Conservation (phyloP, 2,888 invertebrate genomes). For the Conomelus anceps region DNA sequence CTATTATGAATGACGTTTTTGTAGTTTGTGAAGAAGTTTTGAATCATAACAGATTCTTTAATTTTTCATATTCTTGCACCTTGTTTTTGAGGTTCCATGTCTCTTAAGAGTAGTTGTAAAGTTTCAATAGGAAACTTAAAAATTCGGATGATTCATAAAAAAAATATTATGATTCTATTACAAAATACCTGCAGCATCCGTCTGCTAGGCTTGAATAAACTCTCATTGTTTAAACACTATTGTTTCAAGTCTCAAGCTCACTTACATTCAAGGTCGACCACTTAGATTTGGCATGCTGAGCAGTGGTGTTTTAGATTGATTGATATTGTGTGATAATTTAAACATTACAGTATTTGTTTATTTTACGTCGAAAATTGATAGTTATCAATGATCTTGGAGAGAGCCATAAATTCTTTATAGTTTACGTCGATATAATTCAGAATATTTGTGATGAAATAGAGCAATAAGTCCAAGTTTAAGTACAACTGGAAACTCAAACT, state of each 20-base stretch:
- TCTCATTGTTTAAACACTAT: too few relatives aligned
- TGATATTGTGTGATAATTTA: not conserved
- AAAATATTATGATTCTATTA: too few relatives aligned
- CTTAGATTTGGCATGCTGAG: not conserved
- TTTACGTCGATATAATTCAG: not conserved
- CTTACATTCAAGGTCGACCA: not conserved
- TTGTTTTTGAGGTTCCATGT: too few relatives aligned
- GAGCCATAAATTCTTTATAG: not conserved
- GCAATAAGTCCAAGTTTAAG: not conserved
- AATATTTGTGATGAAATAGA: not conserved
- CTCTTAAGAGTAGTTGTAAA: too few relatives aligned
- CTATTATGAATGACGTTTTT: too few relatives aligned
- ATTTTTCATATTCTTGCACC: too few relatives aligned
- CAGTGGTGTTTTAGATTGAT: not conserved
- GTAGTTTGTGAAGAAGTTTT: too few relatives aligned
- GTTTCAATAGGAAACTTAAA: too few relatives aligned
- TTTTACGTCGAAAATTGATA: not conserved
- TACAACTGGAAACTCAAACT: not conserved
- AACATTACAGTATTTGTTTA: not conserved
- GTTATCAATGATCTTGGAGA: not conserved
- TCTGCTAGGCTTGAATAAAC: too few relatives aligned
- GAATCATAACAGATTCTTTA: too few relatives aligned
- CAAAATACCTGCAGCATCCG: too few relatives aligned
- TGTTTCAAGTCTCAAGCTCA: not conserved
- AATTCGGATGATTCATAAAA: too few relatives aligned